Evolutionary conservation across 2,797 vertebrate species (phyloP).

Genomic region (Lemur catta): DNA sequence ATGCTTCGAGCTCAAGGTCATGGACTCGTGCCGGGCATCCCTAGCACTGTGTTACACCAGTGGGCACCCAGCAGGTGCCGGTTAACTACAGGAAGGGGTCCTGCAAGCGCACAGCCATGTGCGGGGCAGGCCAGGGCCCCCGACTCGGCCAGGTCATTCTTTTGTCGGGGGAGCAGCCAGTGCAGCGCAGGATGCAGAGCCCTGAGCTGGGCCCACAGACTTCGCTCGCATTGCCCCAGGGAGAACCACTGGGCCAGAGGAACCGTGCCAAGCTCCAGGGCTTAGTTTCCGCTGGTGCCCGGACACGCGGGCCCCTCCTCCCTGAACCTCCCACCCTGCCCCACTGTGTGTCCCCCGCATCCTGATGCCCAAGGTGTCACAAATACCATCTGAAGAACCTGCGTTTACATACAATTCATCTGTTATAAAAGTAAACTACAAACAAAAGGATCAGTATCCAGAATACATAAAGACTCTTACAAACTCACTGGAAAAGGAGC

Average conservation of each 20-base stretch:
- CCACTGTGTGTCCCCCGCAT: not conserved
- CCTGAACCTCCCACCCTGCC: not conserved
- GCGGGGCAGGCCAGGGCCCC: not conserved
- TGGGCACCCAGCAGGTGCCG: accelerated
- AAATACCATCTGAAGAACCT: not conserved
- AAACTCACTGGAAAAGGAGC: not conserved
- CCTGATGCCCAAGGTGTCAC: not conserved
- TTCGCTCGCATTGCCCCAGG: accelerated
- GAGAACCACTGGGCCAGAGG: not conserved
- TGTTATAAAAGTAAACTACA: not conserved
- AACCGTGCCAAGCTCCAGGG: not conserved
- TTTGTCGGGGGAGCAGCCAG: not conserved
- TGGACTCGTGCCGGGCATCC: accelerated
- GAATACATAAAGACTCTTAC: not conserved
- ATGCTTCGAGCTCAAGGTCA: accelerated
- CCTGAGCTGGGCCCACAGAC: not conserved
- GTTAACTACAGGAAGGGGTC: accelerated
- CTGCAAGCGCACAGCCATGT: not conserved
- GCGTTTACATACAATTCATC: not conserved
- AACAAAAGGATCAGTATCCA: not conserved
- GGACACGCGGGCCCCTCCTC: not conserved
- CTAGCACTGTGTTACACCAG: accelerated
- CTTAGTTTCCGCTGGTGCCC: accelerated
- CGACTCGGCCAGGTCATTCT: accelerated
- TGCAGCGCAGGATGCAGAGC: accelerated